Conservation (phyloP, 2,113 vertebrate genomes). For the Tychaedon coryphoeus region DNA sequence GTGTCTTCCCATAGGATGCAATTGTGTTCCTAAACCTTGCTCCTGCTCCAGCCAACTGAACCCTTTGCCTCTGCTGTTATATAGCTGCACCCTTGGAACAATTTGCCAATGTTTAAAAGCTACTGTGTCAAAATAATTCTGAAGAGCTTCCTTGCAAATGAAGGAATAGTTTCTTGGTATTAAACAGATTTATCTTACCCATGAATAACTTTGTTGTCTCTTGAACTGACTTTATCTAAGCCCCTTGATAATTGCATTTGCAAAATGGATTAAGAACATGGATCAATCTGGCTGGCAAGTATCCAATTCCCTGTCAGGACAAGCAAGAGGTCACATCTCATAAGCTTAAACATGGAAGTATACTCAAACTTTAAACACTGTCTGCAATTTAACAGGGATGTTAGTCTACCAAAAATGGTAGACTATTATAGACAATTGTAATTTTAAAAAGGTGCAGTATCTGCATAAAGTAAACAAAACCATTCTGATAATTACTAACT, state of each 20-base stretch:
- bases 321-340: not conserved
- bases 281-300: constrained; percentile 18
- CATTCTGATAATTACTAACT: not conserved
- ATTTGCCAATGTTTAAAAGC: not conserved
- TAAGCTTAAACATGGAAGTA: not conserved
- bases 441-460: not conserved
- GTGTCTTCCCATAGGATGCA: not conserved
- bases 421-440: not conserved
- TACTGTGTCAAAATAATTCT: not conserved
- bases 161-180: not conserved
- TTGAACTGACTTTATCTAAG: constrained; percentile 42
- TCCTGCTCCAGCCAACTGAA: not conserved
- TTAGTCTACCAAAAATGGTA: not conserved
- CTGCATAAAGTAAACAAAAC: not conserved
- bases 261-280: constrained; percentile 46
- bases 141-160: not conserved
- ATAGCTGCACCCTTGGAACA: not conserved
- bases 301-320: not conserved
- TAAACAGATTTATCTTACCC: not conserved
- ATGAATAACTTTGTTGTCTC: constrained; percentile 17
- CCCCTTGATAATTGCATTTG: constrained; percentile 38
- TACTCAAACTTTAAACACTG: not conserved
- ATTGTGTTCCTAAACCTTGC: not conserved
- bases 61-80: not conserved
- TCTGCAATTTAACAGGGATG: not conserved